A percentile compares a stretch with the other conserved stretches of the same genome.
phyloP scores from a whole-genome alignment of 23 tunicate genomes.

The Phallusia fumigata region DNA sequence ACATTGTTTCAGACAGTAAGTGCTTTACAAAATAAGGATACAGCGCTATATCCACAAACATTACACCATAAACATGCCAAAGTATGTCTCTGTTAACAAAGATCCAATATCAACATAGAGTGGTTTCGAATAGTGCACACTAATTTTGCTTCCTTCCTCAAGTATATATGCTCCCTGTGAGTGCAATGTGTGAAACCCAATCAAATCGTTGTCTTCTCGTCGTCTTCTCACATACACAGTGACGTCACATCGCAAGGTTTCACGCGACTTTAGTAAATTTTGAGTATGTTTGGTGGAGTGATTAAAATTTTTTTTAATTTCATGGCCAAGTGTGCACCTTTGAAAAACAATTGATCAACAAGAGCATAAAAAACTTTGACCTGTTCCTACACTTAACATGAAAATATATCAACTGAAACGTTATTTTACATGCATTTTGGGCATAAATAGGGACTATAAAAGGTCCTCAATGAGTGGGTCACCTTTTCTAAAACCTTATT shows the following conservation, averaged over 20 bases:
- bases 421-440: too few species aligned
- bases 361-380: too few species aligned
- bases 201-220: not conserved
- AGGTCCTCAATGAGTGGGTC: too few species aligned
- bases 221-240: not conserved
- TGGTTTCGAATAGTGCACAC: not conserved
- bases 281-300: not conserved
- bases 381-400: too few species aligned
- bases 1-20: too few species aligned
- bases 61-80: conserved; percentile 8
- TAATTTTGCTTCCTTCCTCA: not conserved
- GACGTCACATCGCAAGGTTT: not conserved
- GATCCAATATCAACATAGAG: not conserved
- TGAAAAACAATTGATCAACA: not conserved
- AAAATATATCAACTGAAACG: too few species aligned
- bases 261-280: not conserved
- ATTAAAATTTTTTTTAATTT: not conserved
- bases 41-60: not conserved
- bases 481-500: not conserved
- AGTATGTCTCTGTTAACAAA: not conserved
- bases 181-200: not conserved
- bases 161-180: not conserved
- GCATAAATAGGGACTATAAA: too few species aligned
- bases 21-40: too few species aligned
- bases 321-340: not conserved